Base-by-base conservation (phyloP, 2,797 vertebrate genomes). In the Hapalemur alaotrensis region DNA sequence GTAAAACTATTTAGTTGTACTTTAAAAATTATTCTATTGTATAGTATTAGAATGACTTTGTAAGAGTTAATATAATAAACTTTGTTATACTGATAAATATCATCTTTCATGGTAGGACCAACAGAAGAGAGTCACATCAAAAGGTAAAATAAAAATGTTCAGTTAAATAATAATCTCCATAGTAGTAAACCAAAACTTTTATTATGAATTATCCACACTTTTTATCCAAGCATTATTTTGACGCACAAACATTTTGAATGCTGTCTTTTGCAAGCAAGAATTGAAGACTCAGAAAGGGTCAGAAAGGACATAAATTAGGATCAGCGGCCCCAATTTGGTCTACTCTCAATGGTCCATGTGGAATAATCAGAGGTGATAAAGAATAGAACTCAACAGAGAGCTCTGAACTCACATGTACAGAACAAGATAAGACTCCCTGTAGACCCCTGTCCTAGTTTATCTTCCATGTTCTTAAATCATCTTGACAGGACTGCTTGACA, bases 251-350 rank as follows among this genome's bases (percentile, higher is more conserved):
- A 72, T 67, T 91, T 95, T 78, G 3, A 93, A 63, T 30, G 52
- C 48, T 75, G 17, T 63, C 6, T 78, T 88, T 38, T 20, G 5
- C 18, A 91, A 63, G 17, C 5, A 35, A 86, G 50, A 91, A 80
- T 12, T 67, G 41, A 89, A 79, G 57, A 41, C 38, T 57, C 17
- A 15, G 23, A 92, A 73, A 86, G 5, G 12, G 13, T 84, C 72
- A 91, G 54, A 57, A 88, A 91, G 75, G 69, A 81, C 28, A 46
- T 63, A 91, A 86, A 76, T 80, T 91, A 95, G 59, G 89, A 87
- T 83, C 41, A 28, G 28, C 72, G 88, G 17, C 50, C 83, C 43
- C 75, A 95, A 20, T 96, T 89, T 94, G 7, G 8, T 78, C 32
- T 89, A 2, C 1, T 94, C 28, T 25, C 22, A 13, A 0, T 50